Evolutionary conservation across 2,113 vertebrate genomes (phyloP), one percentile per base, ranked within the genome.

Genomic region (Lepus europaeus): DNA sequence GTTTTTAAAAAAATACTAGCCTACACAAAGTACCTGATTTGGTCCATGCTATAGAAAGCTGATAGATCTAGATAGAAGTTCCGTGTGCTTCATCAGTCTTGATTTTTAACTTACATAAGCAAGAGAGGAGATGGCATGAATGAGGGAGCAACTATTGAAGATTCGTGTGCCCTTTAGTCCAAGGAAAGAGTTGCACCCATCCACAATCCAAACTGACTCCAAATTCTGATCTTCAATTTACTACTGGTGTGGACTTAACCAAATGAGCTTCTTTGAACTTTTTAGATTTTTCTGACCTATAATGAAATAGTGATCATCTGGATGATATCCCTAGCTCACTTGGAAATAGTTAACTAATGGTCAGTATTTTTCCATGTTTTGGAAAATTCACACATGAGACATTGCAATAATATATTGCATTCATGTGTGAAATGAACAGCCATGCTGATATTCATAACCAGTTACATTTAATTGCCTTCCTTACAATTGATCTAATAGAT

Each of bases 281-380:
- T 45, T 89, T 22, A 64, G 53, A 23, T 88, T 84, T 95, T 49
- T 27, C 87, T 93, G 36, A 25, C 45, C 66, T 73, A 31, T n/a
- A 63, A 66, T 70, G 51, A 93, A 83, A 49, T 29, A 78, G 23
- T 39, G 36, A 72, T 81, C n/a, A 69, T 66, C 31, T 25, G 29
- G 19, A 59, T 13, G 20, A 3, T 91, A 17, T 3, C 9, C 14
- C 66, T 70, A 66, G 72, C 73, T 92, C 23, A 29, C 1, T 1
- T 53, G 9, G 39, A 94, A 84, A 36, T 20, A 19, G n/a, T 83
- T 83, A 87, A 82, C 31, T 68, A 86, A 51, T 17, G 11, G 36
- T 4, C 45, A 68, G 27, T 25, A 61, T 79, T 68, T 20, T 94
- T 81, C 64, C 56, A 16, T 81, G 25, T 95, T 85, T 27, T 77